Conservation (phyloP, 2,888 invertebrate genomes). For the Euspilapteryx auroguttella region DNA sequence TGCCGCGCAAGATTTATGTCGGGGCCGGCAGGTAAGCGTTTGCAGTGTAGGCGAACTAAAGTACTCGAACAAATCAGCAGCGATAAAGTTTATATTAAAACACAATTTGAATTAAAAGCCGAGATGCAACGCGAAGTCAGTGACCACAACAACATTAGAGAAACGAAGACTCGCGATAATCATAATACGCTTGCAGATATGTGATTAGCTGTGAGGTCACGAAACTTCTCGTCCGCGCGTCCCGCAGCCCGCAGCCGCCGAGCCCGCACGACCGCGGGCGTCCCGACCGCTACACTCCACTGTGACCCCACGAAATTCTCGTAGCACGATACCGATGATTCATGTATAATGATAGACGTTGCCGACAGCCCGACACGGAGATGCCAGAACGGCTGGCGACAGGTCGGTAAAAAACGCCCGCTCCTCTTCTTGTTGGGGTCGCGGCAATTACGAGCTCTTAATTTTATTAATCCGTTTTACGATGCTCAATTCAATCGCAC, state of each 20-base stretch:
- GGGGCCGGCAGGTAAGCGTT: conserved; percentile 18
- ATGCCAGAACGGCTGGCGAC: conserved; percentile 27
- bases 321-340: conserved; percentile 47
- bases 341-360: conserved; percentile 48
- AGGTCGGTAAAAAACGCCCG: conserved; percentile 3
- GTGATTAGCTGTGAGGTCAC: conserved; percentile 57
- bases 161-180: conserved; percentile 51
- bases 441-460: conserved; percentile 5
- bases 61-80: no score
- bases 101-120: neutral
- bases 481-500: conserved; percentile 2
- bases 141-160: conserved; percentile 50
- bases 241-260: neutral
- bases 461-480: no score
- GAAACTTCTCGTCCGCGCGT: conserved; percentile 23
- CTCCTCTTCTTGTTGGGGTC: conserved; percentile 4
- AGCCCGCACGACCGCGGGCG: conserved; percentile 53
- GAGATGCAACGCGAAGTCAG: conserved; percentile 26
- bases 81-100: no score
- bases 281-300: conserved; percentile 58
- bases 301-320: conserved; percentile 60
- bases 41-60: no score
- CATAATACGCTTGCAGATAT: conserved; percentile 59
- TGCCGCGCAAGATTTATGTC: conserved; percentile 31
- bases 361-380: conserved; percentile 25